Evolutionary conservation across 2,113 vertebrate species (phyloP).

Genomic region (Pycnonotus jocosus): DNA sequence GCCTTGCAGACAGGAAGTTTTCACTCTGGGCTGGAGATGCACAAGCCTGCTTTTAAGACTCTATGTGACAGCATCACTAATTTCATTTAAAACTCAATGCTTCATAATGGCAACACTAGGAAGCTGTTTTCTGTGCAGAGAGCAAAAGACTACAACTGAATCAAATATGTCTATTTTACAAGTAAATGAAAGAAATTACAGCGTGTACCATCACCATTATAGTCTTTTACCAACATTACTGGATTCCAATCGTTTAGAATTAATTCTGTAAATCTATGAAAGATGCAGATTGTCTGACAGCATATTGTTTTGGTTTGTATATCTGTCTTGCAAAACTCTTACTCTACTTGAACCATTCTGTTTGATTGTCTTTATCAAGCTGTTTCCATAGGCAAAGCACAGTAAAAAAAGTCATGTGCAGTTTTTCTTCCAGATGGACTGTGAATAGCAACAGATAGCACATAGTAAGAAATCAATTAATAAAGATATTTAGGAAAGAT

Average conservation of each 20-base stretch:
- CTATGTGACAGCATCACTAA: neutral
- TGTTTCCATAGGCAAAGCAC: conserved; percentile 30
- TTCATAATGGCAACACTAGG: conserved; percentile 19
- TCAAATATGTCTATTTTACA: conserved; percentile 41
- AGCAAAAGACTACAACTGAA: conserved; percentile 19
- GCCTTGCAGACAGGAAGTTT: conserved; percentile 27
- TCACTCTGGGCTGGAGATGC: neutral
- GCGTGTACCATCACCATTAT: conserved; percentile 8
- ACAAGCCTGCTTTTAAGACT: neutral
- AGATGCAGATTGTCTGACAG: neutral
- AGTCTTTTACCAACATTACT: neutral
- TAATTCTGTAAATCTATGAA: neutral
- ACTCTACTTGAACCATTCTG: neutral
- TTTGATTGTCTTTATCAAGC: conserved; percentile 26
- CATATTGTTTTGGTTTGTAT: neutral
- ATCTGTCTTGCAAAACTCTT: neutral
- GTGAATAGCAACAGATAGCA: conserved; percentile 8
- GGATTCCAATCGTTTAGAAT: neutral
- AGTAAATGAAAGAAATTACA: conserved; percentile 24
- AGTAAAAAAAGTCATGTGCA: conserved; percentile 2
- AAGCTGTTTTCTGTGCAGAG: conserved; percentile 18
- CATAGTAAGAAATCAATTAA: conserved; percentile 3
- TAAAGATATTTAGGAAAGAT: conserved; percentile 42
- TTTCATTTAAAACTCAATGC: conserved; percentile 7
- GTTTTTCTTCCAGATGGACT: neutral